These are phyloP conservation scores for Zapornia atra DNA, from an alignment of 2,113 vertebrate genomes.

Conservation along the genomic window DNA sequence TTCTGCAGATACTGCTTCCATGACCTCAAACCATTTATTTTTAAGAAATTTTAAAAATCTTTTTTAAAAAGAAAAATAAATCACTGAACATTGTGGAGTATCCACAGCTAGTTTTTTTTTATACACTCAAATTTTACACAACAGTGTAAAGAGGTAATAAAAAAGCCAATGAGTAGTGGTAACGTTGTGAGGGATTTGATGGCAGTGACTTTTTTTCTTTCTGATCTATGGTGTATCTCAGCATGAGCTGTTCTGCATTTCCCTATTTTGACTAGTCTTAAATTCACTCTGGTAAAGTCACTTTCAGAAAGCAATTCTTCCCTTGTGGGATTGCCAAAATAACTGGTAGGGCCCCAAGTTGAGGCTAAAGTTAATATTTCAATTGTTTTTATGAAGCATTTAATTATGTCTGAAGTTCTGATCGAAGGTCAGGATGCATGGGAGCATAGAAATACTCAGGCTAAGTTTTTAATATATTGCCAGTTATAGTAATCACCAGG, in stretches of 20 bases:
- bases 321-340: background rate
- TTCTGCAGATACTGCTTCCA: background rate
- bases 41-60: background rate
- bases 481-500: background rate
- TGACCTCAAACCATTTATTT: background rate
- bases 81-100: background rate
- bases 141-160: background rate
- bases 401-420: conserved; percentile 44
- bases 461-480: conserved; percentile 29
- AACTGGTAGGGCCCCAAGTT: background rate
- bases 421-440: conserved; percentile 8
- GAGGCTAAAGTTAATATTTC: conserved; percentile 31
- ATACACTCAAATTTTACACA: background rate
- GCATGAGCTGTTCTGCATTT: background rate
- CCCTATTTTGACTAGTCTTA: background rate
- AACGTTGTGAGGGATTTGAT: background rate
- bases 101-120: background rate
- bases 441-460: background rate
- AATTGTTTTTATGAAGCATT: conserved; percentile 21
- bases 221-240: background rate
- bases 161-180: background rate
- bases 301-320: background rate
- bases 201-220: background rate
- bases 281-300: background rate
- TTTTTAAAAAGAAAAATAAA: background rate